Percentiles rank a stretch among this genome's conserved stretches.
phyloP scores from a whole-genome alignment of 2,113 vertebrate species.

The Callipepla californica region DNA sequence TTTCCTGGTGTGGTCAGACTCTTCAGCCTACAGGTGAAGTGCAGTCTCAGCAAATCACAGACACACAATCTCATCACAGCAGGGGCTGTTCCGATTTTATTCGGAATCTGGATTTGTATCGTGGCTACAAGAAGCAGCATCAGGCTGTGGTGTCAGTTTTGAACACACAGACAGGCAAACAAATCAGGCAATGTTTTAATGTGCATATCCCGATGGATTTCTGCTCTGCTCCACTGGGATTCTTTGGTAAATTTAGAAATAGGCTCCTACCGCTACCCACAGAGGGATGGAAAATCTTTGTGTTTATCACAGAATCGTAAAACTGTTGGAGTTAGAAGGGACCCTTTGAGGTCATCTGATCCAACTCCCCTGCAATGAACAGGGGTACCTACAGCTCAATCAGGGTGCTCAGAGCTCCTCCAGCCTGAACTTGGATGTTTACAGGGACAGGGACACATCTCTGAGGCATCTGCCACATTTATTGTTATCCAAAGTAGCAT shows the following conservation, averaged over 20 bases:
- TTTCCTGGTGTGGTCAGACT: slow-evolving; percentile 12
- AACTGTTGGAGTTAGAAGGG: too few species aligned
- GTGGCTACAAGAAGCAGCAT: not conserved
- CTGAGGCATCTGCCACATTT: not conserved
- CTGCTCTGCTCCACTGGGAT: not conserved
- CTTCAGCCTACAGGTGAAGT: slow-evolving; percentile 20
- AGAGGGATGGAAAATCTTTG: not conserved
- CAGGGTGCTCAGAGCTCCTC: too few species aligned
- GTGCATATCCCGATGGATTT: not conserved
- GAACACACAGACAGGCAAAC: not conserved
- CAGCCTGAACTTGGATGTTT: too few species aligned
- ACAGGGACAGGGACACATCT: too few species aligned
- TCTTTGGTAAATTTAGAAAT: not conserved
- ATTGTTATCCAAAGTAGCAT: not conserved
- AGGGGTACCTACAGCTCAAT: too few species aligned
- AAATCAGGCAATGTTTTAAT: not conserved
- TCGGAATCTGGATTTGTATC: not conserved
- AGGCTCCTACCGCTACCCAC: not conserved
- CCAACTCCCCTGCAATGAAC: too few species aligned
- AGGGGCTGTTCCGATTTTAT: not conserved
- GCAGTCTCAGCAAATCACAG: slow-evolving; percentile 54
- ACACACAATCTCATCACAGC: not conserved
- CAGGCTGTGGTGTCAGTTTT: slow-evolving; percentile 10
- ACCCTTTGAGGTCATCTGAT: too few species aligned
- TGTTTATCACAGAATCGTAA: not conserved